Conservation (phyloP, 2,888 invertebrate species). For the Thymelicus acteon region DNA sequence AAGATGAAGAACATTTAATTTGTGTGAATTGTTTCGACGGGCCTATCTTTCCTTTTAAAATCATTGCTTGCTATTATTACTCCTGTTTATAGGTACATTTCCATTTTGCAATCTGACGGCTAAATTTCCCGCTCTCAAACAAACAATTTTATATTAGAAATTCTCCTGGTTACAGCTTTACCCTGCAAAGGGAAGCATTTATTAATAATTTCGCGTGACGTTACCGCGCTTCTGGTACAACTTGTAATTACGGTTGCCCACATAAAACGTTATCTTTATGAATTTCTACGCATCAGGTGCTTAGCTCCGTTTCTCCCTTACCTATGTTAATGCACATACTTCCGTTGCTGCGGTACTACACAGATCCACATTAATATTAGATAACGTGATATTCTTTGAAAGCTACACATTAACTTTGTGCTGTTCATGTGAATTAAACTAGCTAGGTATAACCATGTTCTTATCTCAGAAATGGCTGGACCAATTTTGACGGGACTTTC, state of each 20-base stretch:
- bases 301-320: neutral
- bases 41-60: no score
- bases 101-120: neutral
- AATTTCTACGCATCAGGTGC: conserved; percentile 17
- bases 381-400: no score
- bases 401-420: no score
- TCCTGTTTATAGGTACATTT: no score
- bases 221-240: neutral
- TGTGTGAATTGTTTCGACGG: no score
- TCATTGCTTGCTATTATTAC: no score
- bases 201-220: conserved; percentile 27
- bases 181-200: conserved; percentile 13
- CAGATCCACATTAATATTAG: neutral
- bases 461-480: no score
- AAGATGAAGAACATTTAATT: no score
- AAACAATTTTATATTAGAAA: conserved; percentile 12
- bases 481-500: no score
- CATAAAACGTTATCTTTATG: conserved; percentile 22
- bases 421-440: no score
- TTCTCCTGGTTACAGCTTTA: neutral
- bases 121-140: neutral
- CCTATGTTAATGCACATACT: neutral
- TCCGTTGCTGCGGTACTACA: neutral
- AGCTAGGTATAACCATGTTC: no score
- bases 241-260: conserved; percentile 25